Base-by-base conservation (phyloP, 92 coral and sea anemone genomes). In the Heteractis magnifica region DNA sequence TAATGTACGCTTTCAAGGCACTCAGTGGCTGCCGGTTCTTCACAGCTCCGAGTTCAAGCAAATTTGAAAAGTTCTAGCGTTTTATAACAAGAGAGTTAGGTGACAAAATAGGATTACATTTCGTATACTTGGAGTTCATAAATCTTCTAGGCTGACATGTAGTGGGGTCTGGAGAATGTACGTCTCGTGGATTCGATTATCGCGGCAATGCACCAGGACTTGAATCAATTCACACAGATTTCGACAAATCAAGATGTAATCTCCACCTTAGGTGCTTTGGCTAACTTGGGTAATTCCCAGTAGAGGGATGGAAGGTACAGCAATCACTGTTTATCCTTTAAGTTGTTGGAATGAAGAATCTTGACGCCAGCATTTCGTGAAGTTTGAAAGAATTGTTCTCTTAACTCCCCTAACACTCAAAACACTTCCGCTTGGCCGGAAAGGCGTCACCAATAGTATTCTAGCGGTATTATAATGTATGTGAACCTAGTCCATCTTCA, bases 341-440 rank as follows among this genome's bases (percentile, higher is more conserved):
- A 5, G 49, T 21, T 9, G 48, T 4, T n/a, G 48, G 26, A 68
- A 68, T 9, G 26, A 68, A 68, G 14, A 62, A 62, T 68, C 73
- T 48, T 7, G 73, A 8, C 73, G 73, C 73, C 73, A 68, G 23
- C 73, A 23, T 68, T 7, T 68, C 74, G 74, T 51, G 62, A 15
- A 50, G 7, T 81, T 14, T 81, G 77, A 68, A 79, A 59, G 73
- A 81, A 62, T 81, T 50, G 56, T 81, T 65, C 84, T 49, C 84
- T 81, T 81, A 65, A 81, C 56, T 81, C 84, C 77, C 62, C 65
- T 81, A 81, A 81, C 73, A 70, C 84, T 81, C 76, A 49, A 81
- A 81, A 68, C 84, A 81, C 84, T 81, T 81, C 84, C 84, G 84
- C 50, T 34, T 62, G 77, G 41, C 84, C 84, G 84, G 84, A 81